Percentiles rank a stretch among this genome's conserved stretches.
Evolutionary conservation across 1,140 invertebrate genomes (phyloP).

Genomic region (Drosophila lowei): DNA sequence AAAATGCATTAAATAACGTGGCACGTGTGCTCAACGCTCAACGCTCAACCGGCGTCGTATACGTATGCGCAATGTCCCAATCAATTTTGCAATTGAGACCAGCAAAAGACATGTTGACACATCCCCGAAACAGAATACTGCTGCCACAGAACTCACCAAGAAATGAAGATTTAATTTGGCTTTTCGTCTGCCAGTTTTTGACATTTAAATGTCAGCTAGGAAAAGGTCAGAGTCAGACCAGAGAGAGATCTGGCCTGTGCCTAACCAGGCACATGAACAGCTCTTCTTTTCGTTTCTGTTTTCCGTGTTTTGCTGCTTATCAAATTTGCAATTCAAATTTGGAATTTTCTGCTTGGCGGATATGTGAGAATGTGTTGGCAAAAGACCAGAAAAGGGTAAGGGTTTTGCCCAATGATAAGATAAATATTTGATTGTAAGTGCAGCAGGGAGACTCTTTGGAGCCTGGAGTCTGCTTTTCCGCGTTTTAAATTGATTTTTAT

Average conservation of each 20-base stretch:
- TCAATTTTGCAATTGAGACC: not conserved
- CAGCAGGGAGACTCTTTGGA: not conserved
- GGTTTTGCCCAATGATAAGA: conserved; percentile 11
- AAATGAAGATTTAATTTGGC: no score
- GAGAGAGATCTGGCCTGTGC: conserved; percentile 3
- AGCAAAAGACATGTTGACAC: conserved; percentile 16
- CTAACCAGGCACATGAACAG: conserved; percentile 28
- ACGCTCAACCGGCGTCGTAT: not conserved
- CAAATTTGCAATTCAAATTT: conserved; percentile 47
- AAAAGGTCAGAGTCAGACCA: conserved; percentile 33
- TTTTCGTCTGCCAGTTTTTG: conserved; percentile 16
- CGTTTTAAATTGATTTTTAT: not conserved
- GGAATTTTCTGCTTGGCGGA: conserved; percentile 25
- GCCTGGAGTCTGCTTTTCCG: not conserved
- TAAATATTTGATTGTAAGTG: conserved; percentile 29
- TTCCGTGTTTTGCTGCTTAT: conserved; percentile 18
- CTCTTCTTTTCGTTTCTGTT: conserved; percentile 8
- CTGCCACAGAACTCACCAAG: no score
- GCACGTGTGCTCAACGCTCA: conserved; percentile 23
- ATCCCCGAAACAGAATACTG: conserved; percentile 1
- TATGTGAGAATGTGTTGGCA: conserved; percentile 14
- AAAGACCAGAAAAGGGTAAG: not conserved
- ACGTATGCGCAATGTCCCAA: conserved; percentile 53
- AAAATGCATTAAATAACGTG: conserved; percentile 71
- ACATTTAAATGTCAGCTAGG: conserved; percentile 27